phyloP scores from a whole-genome alignment of 2,797 vertebrate genomes.

The Poecilia gillii region DNA sequence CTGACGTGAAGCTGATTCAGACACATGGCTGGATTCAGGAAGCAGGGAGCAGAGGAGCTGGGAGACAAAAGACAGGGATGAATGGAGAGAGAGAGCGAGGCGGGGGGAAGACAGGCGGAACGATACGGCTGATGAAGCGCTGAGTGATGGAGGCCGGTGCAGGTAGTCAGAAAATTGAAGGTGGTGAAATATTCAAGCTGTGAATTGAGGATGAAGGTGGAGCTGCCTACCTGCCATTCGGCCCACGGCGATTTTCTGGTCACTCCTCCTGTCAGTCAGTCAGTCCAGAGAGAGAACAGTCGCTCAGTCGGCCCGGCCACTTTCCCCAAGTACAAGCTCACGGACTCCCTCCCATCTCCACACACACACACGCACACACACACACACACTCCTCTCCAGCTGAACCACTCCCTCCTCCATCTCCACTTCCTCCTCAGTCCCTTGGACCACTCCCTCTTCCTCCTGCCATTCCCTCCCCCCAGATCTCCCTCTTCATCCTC shows the following conservation, averaged over 20 bases:
- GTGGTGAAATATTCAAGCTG: slow-evolving; percentile 71
- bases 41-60: not conserved
- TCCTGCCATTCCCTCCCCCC: slow-evolving; percentile 10
- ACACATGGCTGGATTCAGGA: slow-evolving; percentile 17
- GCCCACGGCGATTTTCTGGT: slow-evolving; percentile 27
- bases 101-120: slow-evolving; percentile 15
- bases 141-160: not conserved
- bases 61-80: not conserved
- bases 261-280: slow-evolving; percentile 61
- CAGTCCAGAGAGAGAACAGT: slow-evolving; percentile 52
- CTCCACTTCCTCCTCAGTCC: slow-evolving; percentile 28
- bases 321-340: slow-evolving; percentile 42
- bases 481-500: not conserved
- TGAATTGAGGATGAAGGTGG: slow-evolving; percentile 51
- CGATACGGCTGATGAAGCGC: slow-evolving; percentile 13
- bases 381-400: slow-evolving; percentile 8
- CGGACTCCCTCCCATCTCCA: slow-evolving; percentile 46
- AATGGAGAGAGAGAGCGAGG: slow-evolving; percentile 12
- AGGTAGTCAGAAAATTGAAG: slow-evolving; percentile 34
- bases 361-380: no score
- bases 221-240: slow-evolving; percentile 80
- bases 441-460: slow-evolving; percentile 33
- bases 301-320: slow-evolving; percentile 44
- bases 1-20: slow-evolving; percentile 17
- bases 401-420: slow-evolving; percentile 39